These are phyloP conservation scores for Lasioglossum pauxillum DNA, from an alignment of 2,888 invertebrate genomes.

Conservation along the genomic window DNA sequence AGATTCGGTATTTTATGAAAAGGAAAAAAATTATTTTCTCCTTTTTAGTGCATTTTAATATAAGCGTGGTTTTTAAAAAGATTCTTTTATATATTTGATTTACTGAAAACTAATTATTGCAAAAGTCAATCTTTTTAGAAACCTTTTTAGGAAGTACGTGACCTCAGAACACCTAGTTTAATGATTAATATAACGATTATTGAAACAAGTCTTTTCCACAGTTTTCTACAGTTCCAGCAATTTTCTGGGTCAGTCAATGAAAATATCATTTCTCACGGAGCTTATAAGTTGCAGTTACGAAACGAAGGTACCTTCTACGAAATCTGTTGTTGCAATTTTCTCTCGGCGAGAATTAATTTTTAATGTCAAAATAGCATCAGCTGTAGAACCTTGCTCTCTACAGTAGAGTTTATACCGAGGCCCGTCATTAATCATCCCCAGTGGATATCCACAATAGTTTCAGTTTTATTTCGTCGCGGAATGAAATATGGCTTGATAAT, in stretches of 20 bases:
- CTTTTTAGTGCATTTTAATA: too few species aligned
- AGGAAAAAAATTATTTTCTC: too few species aligned
- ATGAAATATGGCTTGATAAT: conserved; percentile 25
- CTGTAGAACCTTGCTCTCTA: background rate
- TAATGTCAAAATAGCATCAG: background rate
- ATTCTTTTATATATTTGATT: too few species aligned
- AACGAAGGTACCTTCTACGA: background rate
- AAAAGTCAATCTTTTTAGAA: too few species aligned
- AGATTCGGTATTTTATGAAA: too few species aligned
- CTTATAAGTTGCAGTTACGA: background rate
- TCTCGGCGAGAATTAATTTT: background rate
- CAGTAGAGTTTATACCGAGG: background rate
- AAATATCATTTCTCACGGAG: background rate
- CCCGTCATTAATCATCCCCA: background rate
- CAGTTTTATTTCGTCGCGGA: background rate
- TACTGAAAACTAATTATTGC: too few species aligned
- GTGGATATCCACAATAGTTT: conserved; percentile 5
- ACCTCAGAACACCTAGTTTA: too few species aligned
- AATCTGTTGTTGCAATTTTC: background rate
- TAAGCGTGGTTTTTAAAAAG: too few species aligned
- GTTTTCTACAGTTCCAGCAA: background rate
- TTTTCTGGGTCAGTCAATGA: background rate
- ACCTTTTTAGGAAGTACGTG: too few species aligned
- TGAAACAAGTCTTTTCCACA: too few species aligned
- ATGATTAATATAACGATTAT: too few species aligned